phyloP scores from a whole-genome alignment of 2,797 vertebrate genomes.

The Enoplosus armatus region DNA sequence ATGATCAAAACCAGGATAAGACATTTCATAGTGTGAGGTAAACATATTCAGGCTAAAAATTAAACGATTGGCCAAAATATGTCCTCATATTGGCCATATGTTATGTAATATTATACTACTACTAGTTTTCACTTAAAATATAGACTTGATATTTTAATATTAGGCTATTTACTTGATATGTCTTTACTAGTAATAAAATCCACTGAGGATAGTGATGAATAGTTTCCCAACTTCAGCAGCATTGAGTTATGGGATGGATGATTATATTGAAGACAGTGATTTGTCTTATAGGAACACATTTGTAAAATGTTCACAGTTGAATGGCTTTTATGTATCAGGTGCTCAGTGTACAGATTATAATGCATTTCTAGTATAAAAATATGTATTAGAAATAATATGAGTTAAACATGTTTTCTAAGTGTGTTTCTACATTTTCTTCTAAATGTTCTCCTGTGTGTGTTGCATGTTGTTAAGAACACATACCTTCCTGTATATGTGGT shows the following conservation, averaged over 20 bases:
- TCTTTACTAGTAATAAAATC: neutral
- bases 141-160: neutral
- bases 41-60: no score
- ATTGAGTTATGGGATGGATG: neutral
- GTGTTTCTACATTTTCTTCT: neutral
- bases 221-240: slow-evolving; percentile 5
- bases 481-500: slow-evolving; percentile 53
- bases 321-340: neutral
- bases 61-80: no score
- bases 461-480: slow-evolving; percentile 45
- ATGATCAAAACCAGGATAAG: neutral
- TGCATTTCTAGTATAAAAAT: neutral
- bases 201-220: slow-evolving; percentile 1
- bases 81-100: no score
- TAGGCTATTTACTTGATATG: neutral
- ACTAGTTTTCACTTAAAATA: neutral
- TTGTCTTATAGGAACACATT: neutral
- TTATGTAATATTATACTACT: no score
- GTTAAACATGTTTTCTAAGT: neutral
- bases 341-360: neutral
- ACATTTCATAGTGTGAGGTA: neutral
- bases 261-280: neutral
- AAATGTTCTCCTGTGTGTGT: slow-evolving; percentile 37
- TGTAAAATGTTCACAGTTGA: neutral
- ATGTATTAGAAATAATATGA: neutral